Percentiles rank a stretch among this genome's conserved stretches.
Evolutionary conservation across 2,797 vertebrate genomes (phyloP).

Genomic region (Microctenopoma steveboyesi): DNA sequence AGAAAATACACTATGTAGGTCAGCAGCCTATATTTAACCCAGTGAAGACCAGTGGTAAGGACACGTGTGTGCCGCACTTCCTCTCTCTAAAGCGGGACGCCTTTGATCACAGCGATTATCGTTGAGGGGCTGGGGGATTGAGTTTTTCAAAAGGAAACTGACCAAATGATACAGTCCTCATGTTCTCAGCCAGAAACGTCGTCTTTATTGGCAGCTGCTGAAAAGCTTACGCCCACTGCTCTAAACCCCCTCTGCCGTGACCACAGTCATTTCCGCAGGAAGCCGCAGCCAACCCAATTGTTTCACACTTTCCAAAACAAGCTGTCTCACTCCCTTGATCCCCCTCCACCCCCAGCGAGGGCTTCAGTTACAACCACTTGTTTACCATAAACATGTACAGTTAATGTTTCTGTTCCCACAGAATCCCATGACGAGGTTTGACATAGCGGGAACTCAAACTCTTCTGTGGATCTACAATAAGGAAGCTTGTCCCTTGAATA

Average conservation of each 20-base stretch:
- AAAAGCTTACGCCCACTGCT: slow-evolving; percentile 27
- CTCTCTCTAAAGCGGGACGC: slow-evolving; percentile 50
- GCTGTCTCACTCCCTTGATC: slow-evolving; percentile 35
- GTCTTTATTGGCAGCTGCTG: slow-evolving; percentile 3
- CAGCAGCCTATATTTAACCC: slow-evolving; percentile 68
- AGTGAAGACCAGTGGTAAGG: slow-evolving; percentile 19
- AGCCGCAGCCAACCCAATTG: slow-evolving; percentile 61
- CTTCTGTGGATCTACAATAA: not conserved
- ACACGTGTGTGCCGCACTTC: slow-evolving; percentile 54
- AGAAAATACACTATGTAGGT: slow-evolving; percentile 51
- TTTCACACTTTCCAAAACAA: slow-evolving; percentile 70
- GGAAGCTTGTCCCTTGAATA: not conserved
- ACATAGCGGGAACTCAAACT: not conserved
- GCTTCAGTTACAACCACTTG: not conserved
- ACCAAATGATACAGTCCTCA: not conserved
- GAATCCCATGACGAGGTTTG: not conserved
- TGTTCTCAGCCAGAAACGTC: not conserved
- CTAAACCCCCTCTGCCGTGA: slow-evolving; percentile 55
- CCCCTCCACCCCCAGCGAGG: slow-evolving; percentile 3
- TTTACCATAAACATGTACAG: slow-evolving; percentile 9
- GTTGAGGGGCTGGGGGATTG: not conserved
- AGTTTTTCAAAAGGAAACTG: slow-evolving; percentile 17
- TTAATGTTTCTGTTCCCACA: not conserved
- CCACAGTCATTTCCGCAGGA: slow-evolving; percentile 74
- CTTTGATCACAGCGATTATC: slow-evolving; percentile 70